Base-by-base conservation (phyloP, 2,797 vertebrate genomes). In the Pempheris klunzingeri region DNA sequence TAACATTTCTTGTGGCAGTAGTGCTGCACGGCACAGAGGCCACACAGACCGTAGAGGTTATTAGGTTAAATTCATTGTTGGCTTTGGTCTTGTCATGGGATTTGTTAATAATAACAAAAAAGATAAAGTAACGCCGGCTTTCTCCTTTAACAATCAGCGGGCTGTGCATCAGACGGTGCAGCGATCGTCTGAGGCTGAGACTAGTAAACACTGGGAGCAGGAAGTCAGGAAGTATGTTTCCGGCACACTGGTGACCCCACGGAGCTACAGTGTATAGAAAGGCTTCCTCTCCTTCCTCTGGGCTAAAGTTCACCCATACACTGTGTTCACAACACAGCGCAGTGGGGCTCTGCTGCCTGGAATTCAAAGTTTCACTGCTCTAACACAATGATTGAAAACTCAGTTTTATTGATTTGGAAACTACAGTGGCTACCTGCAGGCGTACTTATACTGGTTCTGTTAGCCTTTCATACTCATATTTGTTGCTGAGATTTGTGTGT, bases 161-260 rank as follows among this genome's bases (percentile, higher is more conserved):
- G 46, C 72, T 12, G 7, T 28, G 67, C 74, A 77, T 72, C 70
- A 84, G 74, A 71, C 28, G 36, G 41, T 14, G 39, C 53, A 47
- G 70, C 62, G 61, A 86, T 84, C 54, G 65, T 82, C 64, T 82
- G 78, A 84, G 84, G 74, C 85, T 69, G 52, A 74, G 78, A 69
- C 70, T 76, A 49, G 83, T 90, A 86, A 90, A 90, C 81, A 83
- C 61, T 83, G 75, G 36, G 77, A 72, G 43, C 58, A 82, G 90
- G 88, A 92, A 92, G 90, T 76, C 59, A 83, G 89, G 86, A 93
- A 93, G 90, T 71, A 71, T 75, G 84, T 84, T 87, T 90, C 90
- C 83, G 59, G 85, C 78, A 80, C 77, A 67, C 43, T 28, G 86
- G 34, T 87, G 77, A 90, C 84, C 88, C 76, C 84, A 78, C 55